Percentiles rank a stretch among this genome's conserved stretches.
These are phyloP conservation scores for Chymomyza procnemis DNA, from an alignment of 2,888 invertebrate species.

Conservation along the genomic window DNA sequence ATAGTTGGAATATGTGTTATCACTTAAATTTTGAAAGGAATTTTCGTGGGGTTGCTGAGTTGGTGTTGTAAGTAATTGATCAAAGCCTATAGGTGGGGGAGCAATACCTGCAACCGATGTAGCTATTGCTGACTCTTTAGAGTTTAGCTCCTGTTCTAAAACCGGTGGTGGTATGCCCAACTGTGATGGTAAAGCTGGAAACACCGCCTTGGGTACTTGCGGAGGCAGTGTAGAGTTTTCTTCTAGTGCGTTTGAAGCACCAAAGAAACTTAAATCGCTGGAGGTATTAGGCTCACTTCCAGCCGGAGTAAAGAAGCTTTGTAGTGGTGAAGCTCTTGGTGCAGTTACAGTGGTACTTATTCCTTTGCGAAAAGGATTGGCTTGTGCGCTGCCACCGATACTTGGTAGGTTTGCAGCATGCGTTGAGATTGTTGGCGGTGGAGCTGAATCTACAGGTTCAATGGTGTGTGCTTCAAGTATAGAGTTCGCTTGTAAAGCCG, in stretches of 20 bases:
- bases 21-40: slow-evolving; percentile 52
- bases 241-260: background rate
- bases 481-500: slow-evolving; percentile 1
- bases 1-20: slow-evolving; percentile 46
- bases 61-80: slow-evolving; percentile 42
- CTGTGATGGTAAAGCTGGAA: slow-evolving; percentile 48
- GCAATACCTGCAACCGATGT: background rate
- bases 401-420: slow-evolving; percentile 20
- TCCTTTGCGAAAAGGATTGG: slow-evolving; percentile 37
- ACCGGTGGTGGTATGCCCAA: slow-evolving; percentile 31
- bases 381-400: slow-evolving; percentile 4
- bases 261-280: slow-evolving; percentile 47
- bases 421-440: slow-evolving; percentile 14
- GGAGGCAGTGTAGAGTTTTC: background rate
- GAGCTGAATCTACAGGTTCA: slow-evolving; percentile 42
- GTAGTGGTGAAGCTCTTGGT: slow-evolving; percentile 39
- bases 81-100: slow-evolving; percentile 45
- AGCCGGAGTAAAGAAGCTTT: slow-evolving; percentile 56
- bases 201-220: slow-evolving; percentile 8
- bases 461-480: slow-evolving; percentile 36
- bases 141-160: slow-evolving; percentile 14
- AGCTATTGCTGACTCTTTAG: slow-evolving; percentile 16
- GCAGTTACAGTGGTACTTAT: slow-evolving; percentile 19
- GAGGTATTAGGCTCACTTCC: background rate
- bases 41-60: slow-evolving; percentile 20